Percentiles rank a stretch among this genome's conserved stretches.
Evolutionary conservation across 2,888 invertebrate genomes (phyloP).

Genomic region (Tenthredo mesomela): DNA sequence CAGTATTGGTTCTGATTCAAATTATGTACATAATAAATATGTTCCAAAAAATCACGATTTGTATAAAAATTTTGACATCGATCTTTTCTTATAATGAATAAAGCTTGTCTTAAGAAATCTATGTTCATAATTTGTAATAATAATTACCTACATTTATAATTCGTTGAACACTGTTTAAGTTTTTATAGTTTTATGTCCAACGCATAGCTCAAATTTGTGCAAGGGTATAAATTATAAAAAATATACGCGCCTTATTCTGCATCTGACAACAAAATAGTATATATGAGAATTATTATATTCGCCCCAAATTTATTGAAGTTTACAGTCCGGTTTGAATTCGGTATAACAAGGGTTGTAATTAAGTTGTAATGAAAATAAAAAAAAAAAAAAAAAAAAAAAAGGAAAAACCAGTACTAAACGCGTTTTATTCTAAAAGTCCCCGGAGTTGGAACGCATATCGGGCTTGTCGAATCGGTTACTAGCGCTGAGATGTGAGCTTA

Average conservation of each 20-base stretch:
- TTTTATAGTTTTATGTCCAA: slow-evolving; percentile 12
- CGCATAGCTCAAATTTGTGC: background rate
- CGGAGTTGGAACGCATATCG: too few species aligned
- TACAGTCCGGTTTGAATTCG: background rate
- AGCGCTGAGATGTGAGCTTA: too few species aligned
- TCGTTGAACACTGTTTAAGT: slow-evolving; percentile 14
- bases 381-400: background rate
- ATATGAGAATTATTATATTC: background rate
- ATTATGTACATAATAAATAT: background rate
- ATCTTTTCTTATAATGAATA: background rate
- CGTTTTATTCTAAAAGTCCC: background rate
- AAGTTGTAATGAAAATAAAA: background rate
- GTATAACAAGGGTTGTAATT: background rate
- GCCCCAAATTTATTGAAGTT: background rate
- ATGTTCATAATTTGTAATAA: background rate
- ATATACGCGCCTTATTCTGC: background rate
- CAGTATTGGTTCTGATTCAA: background rate
- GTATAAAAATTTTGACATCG: background rate
- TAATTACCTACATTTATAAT: background rate
- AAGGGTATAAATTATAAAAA: background rate
- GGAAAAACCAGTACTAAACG: background rate
- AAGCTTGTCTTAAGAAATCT: background rate
- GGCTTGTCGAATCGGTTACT: too few species aligned
- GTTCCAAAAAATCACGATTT: background rate
- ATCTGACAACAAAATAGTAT: background rate